These are phyloP conservation scores for Scotopteryx bipunctaria DNA, from an alignment of 2,888 invertebrate genomes.

Conservation along the genomic window DNA sequence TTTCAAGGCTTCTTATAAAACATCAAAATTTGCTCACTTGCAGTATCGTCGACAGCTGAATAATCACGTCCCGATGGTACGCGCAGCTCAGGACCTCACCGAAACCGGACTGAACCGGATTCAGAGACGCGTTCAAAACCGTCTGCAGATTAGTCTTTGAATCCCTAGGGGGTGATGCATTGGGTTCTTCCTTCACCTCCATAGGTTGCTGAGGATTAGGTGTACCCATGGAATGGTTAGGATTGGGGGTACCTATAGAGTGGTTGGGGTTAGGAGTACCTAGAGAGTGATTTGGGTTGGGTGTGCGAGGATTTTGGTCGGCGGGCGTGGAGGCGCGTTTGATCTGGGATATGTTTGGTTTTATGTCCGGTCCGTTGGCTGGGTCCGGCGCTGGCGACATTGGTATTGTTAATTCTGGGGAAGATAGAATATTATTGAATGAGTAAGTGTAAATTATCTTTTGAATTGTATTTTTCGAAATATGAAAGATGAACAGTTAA, in stretches of 20 bases:
- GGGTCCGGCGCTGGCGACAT: conserved; percentile 68
- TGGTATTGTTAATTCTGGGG: conserved; percentile 59
- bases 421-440: neutral
- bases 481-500: no score
- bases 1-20: no score
- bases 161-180: conserved; percentile 62
- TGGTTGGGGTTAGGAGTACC: conserved; percentile 74
- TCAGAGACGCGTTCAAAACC: conserved; percentile 69
- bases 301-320: conserved; percentile 72
- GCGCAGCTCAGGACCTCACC: conserved; percentile 94
- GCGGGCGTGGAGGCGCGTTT: conserved; percentile 72
- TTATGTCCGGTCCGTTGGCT: conserved; percentile 58
- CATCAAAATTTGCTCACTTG: no score
- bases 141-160: conserved; percentile 60
- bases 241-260: conserved; percentile 70
- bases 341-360: conserved; percentile 76
- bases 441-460: neutral
- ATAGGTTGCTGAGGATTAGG: conserved; percentile 72
- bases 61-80: conserved; percentile 93
- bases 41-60: conserved; percentile 90
- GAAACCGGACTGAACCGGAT: conserved; percentile 87
- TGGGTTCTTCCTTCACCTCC: conserved; percentile 69
- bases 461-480: no score
- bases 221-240: conserved; percentile 70
- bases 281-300: conserved; percentile 69